Evolutionary conservation across 2,888 invertebrate genomes (phyloP), one percentile per base, ranked within the genome.

Genomic region (Drosophila kuntzei): DNA sequence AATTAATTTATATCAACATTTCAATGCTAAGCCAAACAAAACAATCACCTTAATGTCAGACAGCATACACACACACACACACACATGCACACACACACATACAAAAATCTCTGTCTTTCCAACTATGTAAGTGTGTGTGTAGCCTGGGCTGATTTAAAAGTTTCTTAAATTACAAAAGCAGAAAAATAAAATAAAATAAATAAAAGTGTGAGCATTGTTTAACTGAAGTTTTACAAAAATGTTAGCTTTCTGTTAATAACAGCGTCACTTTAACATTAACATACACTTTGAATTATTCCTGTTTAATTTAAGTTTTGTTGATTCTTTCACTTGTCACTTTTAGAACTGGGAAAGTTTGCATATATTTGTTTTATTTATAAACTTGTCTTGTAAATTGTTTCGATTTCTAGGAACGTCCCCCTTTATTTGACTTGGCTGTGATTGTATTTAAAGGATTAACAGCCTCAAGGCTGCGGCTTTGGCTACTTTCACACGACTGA

Each of bases 1-100:
- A 85, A 85, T 85, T 85, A 88, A 88, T 85, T 85, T 88, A 85
- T 87, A 85, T 88, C 87, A 85, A 89, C 89, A 85, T 85, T 85
- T 85, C 85, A 85, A 80, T 85, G 84, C 74, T 87, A 85, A 87
- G 81, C 84, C 84, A 74, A 89, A 88, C 87, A 86, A 88, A 87
- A 80, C 89, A 89, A 80, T 84, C 79, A 89, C 84, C 89, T 85
- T 85, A 87, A 73, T 89, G 87, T 89, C 80, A 67, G 63, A 80
- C 76, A 63, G 46, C 60, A 43, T 43, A 61, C 46, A 47, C 44
- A 39, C n/a, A 44, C 44, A 57, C 25, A 57, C 27, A 46, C 39
- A 49, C 7, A 41, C n/a, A n/a, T n/a, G n/a, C n/a, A 44, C 44
- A 57, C 25, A 57, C 27, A 46, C 39, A 49, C 7, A 41, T 3